phyloP scores from a whole-genome alignment of 2,113 vertebrate genomes.

The Planiliza haematocheilus region DNA sequence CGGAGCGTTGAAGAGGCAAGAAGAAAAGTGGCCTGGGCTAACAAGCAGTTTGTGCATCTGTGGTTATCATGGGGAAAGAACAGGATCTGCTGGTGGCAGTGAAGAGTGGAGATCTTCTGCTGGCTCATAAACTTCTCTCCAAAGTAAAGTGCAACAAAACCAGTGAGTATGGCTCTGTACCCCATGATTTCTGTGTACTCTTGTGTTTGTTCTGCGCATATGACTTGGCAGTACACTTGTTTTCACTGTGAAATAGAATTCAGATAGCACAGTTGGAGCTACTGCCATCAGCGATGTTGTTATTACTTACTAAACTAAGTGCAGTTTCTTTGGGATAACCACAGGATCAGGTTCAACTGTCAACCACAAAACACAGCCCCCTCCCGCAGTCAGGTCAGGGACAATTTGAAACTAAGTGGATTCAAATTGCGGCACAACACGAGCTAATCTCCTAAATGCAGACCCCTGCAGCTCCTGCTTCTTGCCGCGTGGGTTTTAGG shows the following conservation, averaged over 20 bases:
- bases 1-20: slow-evolving; percentile 8
- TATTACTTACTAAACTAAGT: slow-evolving; percentile 4
- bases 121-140: slow-evolving; percentile 81
- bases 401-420: slow-evolving; percentile 60
- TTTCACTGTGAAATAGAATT: slow-evolving; percentile 18
- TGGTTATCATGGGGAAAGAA: slow-evolving; percentile 80
- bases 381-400: slow-evolving; percentile 18
- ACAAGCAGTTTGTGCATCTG: slow-evolving; percentile 10
- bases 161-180: slow-evolving; percentile 74
- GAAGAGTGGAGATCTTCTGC: slow-evolving; percentile 81
- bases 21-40: background rate
- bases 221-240: slow-evolving; percentile 6
- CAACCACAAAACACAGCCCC: slow-evolving; percentile 7
- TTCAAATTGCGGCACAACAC: slow-evolving; percentile 51
- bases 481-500: slow-evolving; percentile 27
- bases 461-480: slow-evolving; percentile 33
- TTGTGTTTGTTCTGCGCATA: slow-evolving; percentile 10
- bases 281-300: background rate
- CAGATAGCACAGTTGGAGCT: slow-evolving; percentile 13
- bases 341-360: slow-evolving; percentile 37
- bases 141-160: slow-evolving; percentile 83
- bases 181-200: background rate
- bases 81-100: slow-evolving; percentile 83
- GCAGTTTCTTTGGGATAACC: slow-evolving; percentile 33
- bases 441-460: slow-evolving; percentile 61